These are phyloP conservation scores for Pelobates fuscus DNA, from an alignment of 2,113 vertebrate genomes.

Conservation along the genomic window DNA sequence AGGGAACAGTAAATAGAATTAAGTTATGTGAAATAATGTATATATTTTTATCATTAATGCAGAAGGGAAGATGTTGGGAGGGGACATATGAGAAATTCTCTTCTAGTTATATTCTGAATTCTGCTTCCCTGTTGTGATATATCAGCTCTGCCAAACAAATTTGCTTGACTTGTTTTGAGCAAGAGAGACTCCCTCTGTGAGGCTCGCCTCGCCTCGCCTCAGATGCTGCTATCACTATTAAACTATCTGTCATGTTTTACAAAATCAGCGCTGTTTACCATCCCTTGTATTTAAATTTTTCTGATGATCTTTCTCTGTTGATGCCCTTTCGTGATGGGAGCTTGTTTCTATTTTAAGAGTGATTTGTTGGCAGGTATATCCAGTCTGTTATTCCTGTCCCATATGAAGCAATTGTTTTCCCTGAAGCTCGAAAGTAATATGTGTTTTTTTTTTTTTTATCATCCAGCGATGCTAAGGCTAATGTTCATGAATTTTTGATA, in stretches of 20 bases:
- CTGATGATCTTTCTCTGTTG: conserved; percentile 53
- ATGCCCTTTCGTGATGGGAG: conserved; percentile 45
- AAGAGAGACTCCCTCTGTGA: conserved; percentile 52
- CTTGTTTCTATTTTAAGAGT: neutral
- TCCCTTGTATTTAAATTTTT: conserved; percentile 34
- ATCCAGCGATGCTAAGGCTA: too few relatives aligned
- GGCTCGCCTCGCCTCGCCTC: conserved; percentile 45
- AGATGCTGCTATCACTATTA: conserved; percentile 47
- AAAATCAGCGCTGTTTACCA: conserved; percentile 48
- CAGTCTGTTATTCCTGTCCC: too few relatives aligned
- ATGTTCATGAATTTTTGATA: too few relatives aligned
- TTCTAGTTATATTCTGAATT: conserved; percentile 34
- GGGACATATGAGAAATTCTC: conserved; percentile 21
- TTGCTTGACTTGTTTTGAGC: conserved; percentile 55
- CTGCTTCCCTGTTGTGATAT: conserved; percentile 56
- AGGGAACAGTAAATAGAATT: too few relatives aligned
- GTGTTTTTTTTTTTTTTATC: too few relatives aligned
- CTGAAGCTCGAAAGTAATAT: too few relatives aligned
- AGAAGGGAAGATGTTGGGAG: conserved; percentile 19
- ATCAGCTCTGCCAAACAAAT: conserved; percentile 53
- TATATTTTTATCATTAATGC: conserved; percentile 29
- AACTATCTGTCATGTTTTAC: conserved; percentile 54
- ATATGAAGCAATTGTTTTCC: too few relatives aligned
- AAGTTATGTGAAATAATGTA: conserved; percentile 1
- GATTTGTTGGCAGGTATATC: neutral